phyloP scores from a whole-genome alignment of 2,888 invertebrate species.

The Mamestra brassicae region DNA sequence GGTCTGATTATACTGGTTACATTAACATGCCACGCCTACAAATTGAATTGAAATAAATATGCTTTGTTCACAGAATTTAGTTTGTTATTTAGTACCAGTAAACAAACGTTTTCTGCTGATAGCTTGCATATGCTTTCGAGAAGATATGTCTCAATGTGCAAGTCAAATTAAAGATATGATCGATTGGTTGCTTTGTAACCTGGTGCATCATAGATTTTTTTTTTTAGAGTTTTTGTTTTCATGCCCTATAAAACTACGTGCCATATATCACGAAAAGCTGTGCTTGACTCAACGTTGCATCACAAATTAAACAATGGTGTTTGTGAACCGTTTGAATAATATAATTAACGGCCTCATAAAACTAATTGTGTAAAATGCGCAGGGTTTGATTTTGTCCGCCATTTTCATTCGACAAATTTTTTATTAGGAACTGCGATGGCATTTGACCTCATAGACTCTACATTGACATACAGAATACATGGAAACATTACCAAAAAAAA shows the following conservation, averaged over 20 bases:
- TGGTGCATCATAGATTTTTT: not conserved
- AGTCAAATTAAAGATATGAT: not conserved
- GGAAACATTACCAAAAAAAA: not conserved
- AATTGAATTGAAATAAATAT: conserved; percentile 33
- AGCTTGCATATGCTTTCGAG: not conserved
- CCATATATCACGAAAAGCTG: not conserved
- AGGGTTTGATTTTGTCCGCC: not conserved
- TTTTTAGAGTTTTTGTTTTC: not conserved
- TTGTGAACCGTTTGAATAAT: not conserved
- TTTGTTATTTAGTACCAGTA: too few species aligned
- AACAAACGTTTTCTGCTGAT: not conserved
- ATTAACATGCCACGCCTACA: conserved; percentile 28
- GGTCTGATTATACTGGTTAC: conserved; percentile 36
- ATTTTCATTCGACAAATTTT: not conserved
- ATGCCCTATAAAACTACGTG: not conserved
- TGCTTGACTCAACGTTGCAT: not conserved
- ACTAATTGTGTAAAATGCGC: not conserved
- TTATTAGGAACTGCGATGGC: not conserved
- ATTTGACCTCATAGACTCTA: not conserved
- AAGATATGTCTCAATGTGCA: conserved; percentile 2
- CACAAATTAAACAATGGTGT: not conserved
- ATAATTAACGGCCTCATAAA: not conserved
- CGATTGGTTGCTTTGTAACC: not conserved
- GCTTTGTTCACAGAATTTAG: conserved; percentile 13
- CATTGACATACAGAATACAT: too few species aligned